These are phyloP conservation scores for Heliconius hewitsoni DNA, from an alignment of 1,140 invertebrate species.

Conservation along the genomic window DNA sequence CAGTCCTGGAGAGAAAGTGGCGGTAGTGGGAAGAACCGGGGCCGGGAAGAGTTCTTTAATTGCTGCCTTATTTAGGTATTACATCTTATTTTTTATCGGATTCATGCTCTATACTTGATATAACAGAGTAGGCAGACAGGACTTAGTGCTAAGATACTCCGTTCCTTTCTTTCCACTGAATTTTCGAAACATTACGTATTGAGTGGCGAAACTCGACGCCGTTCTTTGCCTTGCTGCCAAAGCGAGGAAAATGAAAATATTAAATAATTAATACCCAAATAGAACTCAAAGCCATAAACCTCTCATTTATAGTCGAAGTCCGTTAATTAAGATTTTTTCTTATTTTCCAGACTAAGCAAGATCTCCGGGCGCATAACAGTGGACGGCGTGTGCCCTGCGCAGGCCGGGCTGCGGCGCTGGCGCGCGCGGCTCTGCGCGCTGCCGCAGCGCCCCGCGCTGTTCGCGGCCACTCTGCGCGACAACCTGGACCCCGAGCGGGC, in stretches of 20 bases:
- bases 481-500: slow-evolving; percentile 87
- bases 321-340: neutral
- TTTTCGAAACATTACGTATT: no score
- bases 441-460: slow-evolving; percentile 76
- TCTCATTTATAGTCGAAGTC: no score
- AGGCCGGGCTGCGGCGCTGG: slow-evolving; percentile 83
- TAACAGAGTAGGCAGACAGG: no score
- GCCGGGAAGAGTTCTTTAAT: slow-evolving; percentile 89
- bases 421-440: slow-evolving; percentile 84
- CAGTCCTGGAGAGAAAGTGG: slow-evolving; percentile 84
- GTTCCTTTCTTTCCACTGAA: no score
- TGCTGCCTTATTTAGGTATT: slow-evolving; percentile 83
- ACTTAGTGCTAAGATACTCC: no score
- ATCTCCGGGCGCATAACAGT: slow-evolving; percentile 80
- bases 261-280: no score
- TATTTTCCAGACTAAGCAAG: slow-evolving; percentile 66
- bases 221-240: no score
- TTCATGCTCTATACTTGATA: no score
- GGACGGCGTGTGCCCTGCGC: slow-evolving; percentile 82
- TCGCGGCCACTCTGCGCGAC: slow-evolving; percentile 85
- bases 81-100: no score
- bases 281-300: no score
- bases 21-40: slow-evolving; percentile 86
- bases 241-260: no score
- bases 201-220: no score